Conservation (phyloP, 1,140 invertebrate species). For the Pseudobourletiella spinata region DNA sequence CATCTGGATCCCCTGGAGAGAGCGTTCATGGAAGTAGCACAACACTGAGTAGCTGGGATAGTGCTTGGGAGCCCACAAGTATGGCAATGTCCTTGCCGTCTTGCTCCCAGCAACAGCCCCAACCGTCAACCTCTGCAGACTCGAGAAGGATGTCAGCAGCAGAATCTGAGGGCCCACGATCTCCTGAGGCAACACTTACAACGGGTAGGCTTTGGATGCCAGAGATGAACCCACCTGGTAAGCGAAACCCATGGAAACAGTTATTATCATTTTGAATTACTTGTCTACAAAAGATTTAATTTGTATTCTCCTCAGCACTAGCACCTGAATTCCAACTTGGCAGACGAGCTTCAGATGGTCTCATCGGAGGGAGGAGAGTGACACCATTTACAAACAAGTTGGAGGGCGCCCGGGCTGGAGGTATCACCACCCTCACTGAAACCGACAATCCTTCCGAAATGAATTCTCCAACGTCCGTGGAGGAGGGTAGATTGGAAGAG, state of each 20-base stretch:
- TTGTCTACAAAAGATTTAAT: not conserved
- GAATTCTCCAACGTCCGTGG: not conserved
- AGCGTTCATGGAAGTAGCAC: slow-evolving; percentile 33
- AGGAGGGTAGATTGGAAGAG: slow-evolving; percentile 17
- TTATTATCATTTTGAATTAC: not conserved
- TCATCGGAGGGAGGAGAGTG: slow-evolving; percentile 45
- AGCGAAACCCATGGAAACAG: not conserved
- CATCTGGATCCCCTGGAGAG: slow-evolving; percentile 32
- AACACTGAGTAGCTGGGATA: slow-evolving; percentile 35
- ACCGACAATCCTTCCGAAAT: slow-evolving; percentile 12
- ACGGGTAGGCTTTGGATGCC: slow-evolving; percentile 31
- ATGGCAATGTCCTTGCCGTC: slow-evolving; percentile 33
- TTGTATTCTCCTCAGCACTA: slow-evolving; percentile 13
- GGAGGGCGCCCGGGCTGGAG: slow-evolving; percentile 31
- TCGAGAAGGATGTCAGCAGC: slow-evolving; percentile 23
- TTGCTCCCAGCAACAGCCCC: slow-evolving; percentile 14
- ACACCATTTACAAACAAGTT: slow-evolving; percentile 28
- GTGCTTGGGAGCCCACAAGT: slow-evolving; percentile 30
- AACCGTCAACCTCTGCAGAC: slow-evolving; percentile 9
- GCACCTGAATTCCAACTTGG: slow-evolving; percentile 63
- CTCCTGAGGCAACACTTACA: slow-evolving; percentile 30
- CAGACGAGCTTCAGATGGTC: slow-evolving; percentile 74
- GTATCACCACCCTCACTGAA: slow-evolving; percentile 27
- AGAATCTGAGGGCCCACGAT: slow-evolving; percentile 23
- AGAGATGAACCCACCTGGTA: slow-evolving; percentile 29